A percentile compares a stretch with the other conserved stretches of the same genome.
phyloP scores from a whole-genome alignment of 2,113 vertebrate genomes.

The Onychorhynchus coronatus region DNA sequence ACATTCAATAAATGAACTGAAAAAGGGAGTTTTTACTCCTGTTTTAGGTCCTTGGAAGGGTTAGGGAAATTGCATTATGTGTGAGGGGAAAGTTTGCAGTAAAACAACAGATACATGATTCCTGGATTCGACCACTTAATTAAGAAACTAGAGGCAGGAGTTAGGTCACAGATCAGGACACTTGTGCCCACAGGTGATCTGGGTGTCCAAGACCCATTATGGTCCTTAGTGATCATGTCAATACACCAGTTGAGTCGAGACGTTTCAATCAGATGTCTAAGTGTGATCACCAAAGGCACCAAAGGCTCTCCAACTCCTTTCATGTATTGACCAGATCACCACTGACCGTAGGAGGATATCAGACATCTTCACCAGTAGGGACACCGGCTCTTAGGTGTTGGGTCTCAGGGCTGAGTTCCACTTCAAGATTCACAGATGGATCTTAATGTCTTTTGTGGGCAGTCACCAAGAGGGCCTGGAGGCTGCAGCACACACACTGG shows the following conservation, averaged over 20 bases:
- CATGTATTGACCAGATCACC: not conserved
- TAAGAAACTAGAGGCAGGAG: not conserved
- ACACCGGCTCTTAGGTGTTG: not conserved
- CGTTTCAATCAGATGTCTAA: not conserved
- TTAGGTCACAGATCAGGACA: not conserved
- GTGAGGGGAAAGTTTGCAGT: not conserved
- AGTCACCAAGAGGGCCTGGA: not conserved
- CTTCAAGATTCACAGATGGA: not conserved
- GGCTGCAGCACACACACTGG: not conserved
- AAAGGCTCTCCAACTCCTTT: not conserved
- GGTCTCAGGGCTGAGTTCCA: not conserved
- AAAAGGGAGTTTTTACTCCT: not conserved
- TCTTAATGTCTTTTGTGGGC: not conserved
- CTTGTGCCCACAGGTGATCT: not conserved
- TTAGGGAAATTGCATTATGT: not conserved
- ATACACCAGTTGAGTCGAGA: not conserved
- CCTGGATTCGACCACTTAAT: not conserved
- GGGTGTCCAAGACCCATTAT: not conserved
- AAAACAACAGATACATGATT: not conserved
- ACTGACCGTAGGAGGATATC: not conserved
- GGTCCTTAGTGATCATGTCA: not conserved
- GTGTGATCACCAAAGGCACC: not conserved
- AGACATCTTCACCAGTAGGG: not conserved
- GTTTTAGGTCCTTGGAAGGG: not conserved
- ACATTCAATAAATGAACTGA: rapidly evolving